These are phyloP conservation scores for Laothoe populi DNA, from an alignment of 2,888 invertebrate species.

Conservation along the genomic window DNA sequence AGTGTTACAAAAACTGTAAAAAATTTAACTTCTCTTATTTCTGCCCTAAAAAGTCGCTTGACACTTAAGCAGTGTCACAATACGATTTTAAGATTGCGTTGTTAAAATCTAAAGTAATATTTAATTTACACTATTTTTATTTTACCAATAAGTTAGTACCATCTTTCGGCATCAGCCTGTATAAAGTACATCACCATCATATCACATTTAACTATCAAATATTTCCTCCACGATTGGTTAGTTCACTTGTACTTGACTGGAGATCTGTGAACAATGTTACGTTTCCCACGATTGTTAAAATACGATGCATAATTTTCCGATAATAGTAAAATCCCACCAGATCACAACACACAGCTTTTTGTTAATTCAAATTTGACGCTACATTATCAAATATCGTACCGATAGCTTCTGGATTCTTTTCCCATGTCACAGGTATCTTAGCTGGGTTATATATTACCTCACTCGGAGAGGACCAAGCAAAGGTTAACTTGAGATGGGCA, in stretches of 20 bases:
- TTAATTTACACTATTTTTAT: no score
- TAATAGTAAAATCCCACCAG: background rate
- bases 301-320: background rate
- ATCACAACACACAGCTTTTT: constrained; percentile 9
- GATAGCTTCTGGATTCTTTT: constrained; percentile 11
- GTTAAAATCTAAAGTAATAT: no score
- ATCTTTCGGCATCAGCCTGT: no score
- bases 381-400: background rate
- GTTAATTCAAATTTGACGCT: constrained; percentile 23
- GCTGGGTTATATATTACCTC: background rate
- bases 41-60: no score
- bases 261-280: background rate
- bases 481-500: constrained; percentile 20
- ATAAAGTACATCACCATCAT: no score
- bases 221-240: background rate
- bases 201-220: no score
- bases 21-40: no score
- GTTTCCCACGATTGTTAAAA: background rate
- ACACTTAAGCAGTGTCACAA: no score
- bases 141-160: no score
- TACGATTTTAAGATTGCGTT: no score
- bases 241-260: background rate
- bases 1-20: no score
- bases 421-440: constrained; percentile 10
- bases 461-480: constrained; percentile 11